Evolutionary conservation across 2,113 vertebrate genomes (phyloP).

Genomic region (Chrysemys picta): DNA sequence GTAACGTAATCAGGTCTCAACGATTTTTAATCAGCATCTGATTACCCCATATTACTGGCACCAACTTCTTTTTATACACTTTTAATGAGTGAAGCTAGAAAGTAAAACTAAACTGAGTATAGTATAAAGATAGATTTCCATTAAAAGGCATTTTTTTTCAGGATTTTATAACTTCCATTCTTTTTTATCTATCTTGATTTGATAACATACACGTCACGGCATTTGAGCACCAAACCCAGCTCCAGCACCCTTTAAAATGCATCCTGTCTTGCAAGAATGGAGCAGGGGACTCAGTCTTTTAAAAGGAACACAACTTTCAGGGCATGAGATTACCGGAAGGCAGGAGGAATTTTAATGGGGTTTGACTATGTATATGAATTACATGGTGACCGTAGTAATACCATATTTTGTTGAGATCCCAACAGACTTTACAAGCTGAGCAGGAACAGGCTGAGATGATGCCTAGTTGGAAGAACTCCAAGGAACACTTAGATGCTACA

Average conservation of each 20-base stretch:
- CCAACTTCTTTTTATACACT: neutral
- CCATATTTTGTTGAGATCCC: neutral
- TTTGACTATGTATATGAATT: neutral
- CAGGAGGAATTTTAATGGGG: neutral
- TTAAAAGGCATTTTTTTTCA: neutral
- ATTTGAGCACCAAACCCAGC: neutral
- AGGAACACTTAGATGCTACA: neutral
- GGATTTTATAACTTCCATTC: neutral
- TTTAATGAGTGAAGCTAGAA: neutral
- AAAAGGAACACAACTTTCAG: neutral
- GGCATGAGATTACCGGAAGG: neutral
- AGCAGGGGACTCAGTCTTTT: rapidly evolving
- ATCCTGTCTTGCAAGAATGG: neutral
- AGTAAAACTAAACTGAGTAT: neutral
- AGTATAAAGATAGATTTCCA: neutral
- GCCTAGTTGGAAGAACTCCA: neutral
- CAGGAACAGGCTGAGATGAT: neutral
- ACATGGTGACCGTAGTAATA: neutral
- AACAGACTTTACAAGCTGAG: neutral
- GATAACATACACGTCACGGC: neutral
- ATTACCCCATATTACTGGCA: neutral
- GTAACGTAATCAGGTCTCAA: neutral
- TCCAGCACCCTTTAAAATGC: neutral
- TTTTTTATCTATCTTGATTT: neutral
- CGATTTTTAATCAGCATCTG: neutral